Evolutionary conservation across 1,140 invertebrate species (phyloP).

Genomic region (Lethocerus indicus): DNA sequence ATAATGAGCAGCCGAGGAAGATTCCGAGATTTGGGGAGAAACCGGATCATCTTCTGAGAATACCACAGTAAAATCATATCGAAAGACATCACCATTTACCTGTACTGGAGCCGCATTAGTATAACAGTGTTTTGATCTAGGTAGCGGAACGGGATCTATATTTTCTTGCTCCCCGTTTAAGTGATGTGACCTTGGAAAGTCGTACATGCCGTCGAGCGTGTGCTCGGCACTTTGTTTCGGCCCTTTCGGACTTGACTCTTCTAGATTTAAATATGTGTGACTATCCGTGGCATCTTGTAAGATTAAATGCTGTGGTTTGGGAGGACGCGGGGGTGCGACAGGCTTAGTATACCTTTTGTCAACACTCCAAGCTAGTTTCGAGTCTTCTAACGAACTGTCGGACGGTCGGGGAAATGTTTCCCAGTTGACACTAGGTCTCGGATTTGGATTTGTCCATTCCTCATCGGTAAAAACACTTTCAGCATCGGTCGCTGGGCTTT

Average conservation of each 20-base stretch:
- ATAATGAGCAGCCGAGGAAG: slow-evolving; percentile 30
- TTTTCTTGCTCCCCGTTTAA: slow-evolving; percentile 23
- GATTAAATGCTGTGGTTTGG: slow-evolving; percentile 45
- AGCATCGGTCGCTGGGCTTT: slow-evolving; percentile 32
- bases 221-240: slow-evolving; percentile 4
- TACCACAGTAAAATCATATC: slow-evolving; percentile 31
- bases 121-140: slow-evolving; percentile 39
- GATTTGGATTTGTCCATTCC: slow-evolving; percentile 25
- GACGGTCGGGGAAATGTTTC: slow-evolving; percentile 34
- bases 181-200: slow-evolving; percentile 50
- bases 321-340: slow-evolving; percentile 49
- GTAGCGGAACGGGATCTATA: slow-evolving; percentile 13
- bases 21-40: slow-evolving; percentile 27
- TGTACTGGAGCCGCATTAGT: slow-evolving; percentile 50
- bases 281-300: slow-evolving; percentile 23
- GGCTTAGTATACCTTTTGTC: slow-evolving; percentile 27
- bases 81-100: slow-evolving; percentile 30
- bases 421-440: slow-evolving; percentile 29
- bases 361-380: slow-evolving; percentile 23
- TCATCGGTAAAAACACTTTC: slow-evolving; percentile 41
- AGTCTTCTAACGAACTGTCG: slow-evolving; percentile 34
- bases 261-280: slow-evolving; percentile 21
- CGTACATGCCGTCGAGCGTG: slow-evolving; percentile 45
- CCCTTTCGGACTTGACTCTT: slow-evolving; percentile 14
- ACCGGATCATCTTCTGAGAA: slow-evolving; percentile 26